Conservation (phyloP, 2,888 invertebrate genomes). For the Melanophora roralis region DNA sequence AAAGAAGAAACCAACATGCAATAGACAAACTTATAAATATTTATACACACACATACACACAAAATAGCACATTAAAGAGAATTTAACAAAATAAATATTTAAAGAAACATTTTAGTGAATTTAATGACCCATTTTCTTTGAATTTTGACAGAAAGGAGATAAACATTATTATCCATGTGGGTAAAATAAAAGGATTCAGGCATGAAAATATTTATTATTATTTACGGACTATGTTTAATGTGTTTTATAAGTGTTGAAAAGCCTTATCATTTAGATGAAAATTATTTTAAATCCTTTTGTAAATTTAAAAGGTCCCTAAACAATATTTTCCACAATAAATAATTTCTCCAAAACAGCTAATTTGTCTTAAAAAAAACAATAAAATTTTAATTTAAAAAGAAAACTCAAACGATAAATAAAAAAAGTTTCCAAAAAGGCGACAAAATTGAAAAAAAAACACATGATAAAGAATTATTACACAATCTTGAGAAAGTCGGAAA, state of each 20-base stretch:
- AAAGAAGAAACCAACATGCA: neutral
- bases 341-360: neutral
- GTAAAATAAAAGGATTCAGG: neutral
- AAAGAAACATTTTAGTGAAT: neutral
- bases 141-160: neutral
- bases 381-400: neutral
- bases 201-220: too few relatives aligned
- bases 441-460: conserved; percentile 1
- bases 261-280: neutral
- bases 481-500: neutral
- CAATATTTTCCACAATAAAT: too few relatives aligned
- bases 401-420: neutral
- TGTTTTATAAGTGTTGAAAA: too few relatives aligned
- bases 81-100: neutral
- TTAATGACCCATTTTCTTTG: conserved; percentile 11
- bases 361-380: neutral
- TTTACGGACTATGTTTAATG: too few relatives aligned
- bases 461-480: neutral
- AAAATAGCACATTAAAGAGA: neutral
- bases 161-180: neutral
- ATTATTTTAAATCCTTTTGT: neutral
- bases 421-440: too few relatives aligned
- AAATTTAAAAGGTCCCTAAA: too few relatives aligned
- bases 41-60: neutral
- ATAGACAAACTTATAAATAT: neutral